phyloP scores from a whole-genome alignment of 2,113 vertebrate genomes.

The Melanocharis versteri region DNA sequence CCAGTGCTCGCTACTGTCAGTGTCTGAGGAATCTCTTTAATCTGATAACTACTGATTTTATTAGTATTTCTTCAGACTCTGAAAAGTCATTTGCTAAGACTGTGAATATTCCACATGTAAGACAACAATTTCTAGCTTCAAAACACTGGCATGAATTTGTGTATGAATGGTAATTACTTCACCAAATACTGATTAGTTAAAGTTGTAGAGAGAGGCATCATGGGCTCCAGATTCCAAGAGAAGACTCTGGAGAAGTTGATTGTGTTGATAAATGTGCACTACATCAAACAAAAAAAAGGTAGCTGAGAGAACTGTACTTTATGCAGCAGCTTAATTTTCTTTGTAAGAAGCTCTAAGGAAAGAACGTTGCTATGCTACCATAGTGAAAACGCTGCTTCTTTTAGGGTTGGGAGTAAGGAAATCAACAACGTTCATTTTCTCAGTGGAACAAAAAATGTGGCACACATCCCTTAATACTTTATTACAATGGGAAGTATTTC shows the following conservation, averaged over 20 bases:
- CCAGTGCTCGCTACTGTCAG: neutral
- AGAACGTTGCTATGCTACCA: neutral
- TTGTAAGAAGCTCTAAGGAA: neutral
- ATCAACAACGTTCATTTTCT: rapidly evolving
- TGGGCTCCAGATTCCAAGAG: neutral
- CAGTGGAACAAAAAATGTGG: neutral
- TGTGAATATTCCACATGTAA: neutral
- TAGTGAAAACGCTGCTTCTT: neutral
- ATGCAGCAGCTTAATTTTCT: neutral
- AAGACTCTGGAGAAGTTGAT: neutral
- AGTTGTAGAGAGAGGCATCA: neutral
- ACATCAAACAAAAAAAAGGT: neutral
- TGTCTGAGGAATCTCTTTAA: neutral
- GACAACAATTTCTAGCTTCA: neutral
- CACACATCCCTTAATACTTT: neutral
- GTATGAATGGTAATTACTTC: neutral
- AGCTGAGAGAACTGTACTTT: neutral
- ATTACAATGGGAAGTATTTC: neutral
- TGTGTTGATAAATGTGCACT: neutral
- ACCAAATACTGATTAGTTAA: neutral
- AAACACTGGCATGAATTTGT: neutral
- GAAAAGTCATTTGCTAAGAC: neutral
- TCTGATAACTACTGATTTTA: neutral
- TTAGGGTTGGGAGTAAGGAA: neutral
- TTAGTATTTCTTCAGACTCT: neutral